Evolutionary conservation across 2,888 invertebrate species (phyloP).

Genomic region (Ophion ventricosus): DNA sequence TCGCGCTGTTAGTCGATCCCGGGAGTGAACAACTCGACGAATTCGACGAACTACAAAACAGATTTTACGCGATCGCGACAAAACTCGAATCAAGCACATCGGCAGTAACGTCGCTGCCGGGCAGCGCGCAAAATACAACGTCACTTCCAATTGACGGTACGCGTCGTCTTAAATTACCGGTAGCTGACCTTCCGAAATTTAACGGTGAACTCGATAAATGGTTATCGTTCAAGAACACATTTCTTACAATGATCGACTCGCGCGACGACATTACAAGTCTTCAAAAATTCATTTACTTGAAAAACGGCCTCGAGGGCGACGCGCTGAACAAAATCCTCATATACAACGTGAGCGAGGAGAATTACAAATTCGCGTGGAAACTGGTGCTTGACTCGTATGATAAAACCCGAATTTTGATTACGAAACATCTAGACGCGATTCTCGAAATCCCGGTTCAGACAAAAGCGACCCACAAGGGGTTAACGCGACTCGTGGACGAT

Average conservation of each 20-base stretch:
- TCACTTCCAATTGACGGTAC: constrained; percentile 25
- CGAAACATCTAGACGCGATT: constrained; percentile 59
- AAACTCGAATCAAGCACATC: neutral
- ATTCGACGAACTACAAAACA: constrained; percentile 34
- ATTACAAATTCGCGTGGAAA: constrained; percentile 57
- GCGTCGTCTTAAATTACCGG: constrained; percentile 49
- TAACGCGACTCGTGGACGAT: constrained; percentile 57
- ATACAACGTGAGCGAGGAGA: constrained; percentile 51
- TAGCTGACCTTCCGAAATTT: constrained; percentile 45
- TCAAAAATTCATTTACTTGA: constrained; percentile 50
- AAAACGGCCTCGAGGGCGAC: constrained; percentile 44
- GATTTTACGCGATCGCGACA: constrained; percentile 50
- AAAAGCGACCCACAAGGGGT: constrained; percentile 42
- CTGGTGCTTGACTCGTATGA: constrained; percentile 57
- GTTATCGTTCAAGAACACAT: constrained; percentile 65
- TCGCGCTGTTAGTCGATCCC: constrained; percentile 46
- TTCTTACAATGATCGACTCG: constrained; percentile 53
- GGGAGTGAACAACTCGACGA: constrained; percentile 28
- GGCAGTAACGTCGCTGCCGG: neutral
- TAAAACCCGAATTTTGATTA: constrained; percentile 47
- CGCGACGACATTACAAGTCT: constrained; percentile 49
- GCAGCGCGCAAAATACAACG: constrained; percentile 17
- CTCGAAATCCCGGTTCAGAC: constrained; percentile 44
- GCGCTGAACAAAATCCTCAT: constrained; percentile 52
- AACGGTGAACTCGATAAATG: constrained; percentile 47